Percentiles rank a stretch among this genome's conserved stretches.
These are phyloP conservation scores for Epinotia bilunana DNA, from an alignment of 2,888 invertebrate genomes.

Conservation along the genomic window DNA sequence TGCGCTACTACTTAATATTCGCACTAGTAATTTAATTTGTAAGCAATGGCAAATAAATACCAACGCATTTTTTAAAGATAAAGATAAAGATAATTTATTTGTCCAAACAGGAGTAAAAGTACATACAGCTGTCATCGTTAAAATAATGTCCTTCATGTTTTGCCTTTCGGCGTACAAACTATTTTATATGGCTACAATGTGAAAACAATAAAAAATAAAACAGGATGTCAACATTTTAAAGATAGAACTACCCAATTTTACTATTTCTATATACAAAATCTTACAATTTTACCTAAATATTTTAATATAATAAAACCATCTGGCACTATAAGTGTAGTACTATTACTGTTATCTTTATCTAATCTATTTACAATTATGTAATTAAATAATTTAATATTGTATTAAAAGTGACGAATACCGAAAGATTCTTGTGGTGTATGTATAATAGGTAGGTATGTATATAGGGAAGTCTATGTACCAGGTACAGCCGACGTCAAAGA, in stretches of 20 bases:
- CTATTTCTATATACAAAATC: neutral
- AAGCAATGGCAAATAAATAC: neutral
- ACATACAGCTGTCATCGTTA: too few species aligned
- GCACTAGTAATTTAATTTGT: neutral
- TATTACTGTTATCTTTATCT: neutral
- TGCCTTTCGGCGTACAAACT: too few species aligned
- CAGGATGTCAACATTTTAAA: too few species aligned
- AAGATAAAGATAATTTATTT: too few species aligned
- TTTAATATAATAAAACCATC: neutral
- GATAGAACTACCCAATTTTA: neutral
- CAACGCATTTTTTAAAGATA: neutral
- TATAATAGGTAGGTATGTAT: neutral
- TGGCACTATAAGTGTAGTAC: neutral
- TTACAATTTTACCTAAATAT: too few species aligned
- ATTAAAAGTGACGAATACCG: neutral
- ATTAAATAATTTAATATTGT: too few species aligned
- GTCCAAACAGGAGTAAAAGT: too few species aligned
- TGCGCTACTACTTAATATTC: neutral
- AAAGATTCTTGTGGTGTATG: neutral
- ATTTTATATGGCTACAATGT: too few species aligned
- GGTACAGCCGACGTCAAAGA: too few species aligned
- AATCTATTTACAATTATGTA: neutral
- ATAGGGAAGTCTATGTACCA: too few species aligned
- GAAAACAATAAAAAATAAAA: too few species aligned
- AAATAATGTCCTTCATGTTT: too few species aligned